Percentiles rank a stretch among this genome's conserved stretches.
phyloP scores from a whole-genome alignment of 2,888 invertebrate genomes.

The Sinopyrophorus schimmeli region DNA sequence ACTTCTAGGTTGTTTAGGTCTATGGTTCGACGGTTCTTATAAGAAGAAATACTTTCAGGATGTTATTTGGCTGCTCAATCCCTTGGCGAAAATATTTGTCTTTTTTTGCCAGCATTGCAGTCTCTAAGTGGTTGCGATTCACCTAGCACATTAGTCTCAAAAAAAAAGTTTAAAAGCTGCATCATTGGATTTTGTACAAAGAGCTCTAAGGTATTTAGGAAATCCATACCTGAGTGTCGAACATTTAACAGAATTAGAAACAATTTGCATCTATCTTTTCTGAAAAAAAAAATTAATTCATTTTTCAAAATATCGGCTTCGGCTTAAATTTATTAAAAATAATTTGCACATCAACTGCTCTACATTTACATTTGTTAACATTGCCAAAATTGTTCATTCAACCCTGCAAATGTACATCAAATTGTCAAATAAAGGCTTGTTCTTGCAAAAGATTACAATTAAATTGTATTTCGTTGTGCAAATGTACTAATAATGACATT shows the following conservation, averaged over 20 bases:
- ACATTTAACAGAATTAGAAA: too few species aligned
- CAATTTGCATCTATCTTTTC: too few species aligned
- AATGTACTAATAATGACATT: slow-evolving; percentile 24
- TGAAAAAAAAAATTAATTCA: slow-evolving; percentile 29
- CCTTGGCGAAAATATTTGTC: too few species aligned
- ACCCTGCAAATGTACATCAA: slow-evolving; percentile 28
- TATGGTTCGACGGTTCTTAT: slow-evolving; percentile 29
- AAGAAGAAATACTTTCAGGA: too few species aligned
- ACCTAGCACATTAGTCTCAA: too few species aligned
- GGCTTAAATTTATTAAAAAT: slow-evolving; percentile 33
- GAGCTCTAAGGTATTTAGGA: too few species aligned
- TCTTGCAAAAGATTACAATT: slow-evolving; percentile 25
- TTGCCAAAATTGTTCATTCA: slow-evolving; percentile 10
- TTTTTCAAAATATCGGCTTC: slow-evolving; percentile 36
- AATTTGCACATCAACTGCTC: slow-evolving; percentile 37
- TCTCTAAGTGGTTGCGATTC: too few species aligned
- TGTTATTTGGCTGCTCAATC: slow-evolving; percentile 38
- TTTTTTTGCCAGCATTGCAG: too few species aligned
- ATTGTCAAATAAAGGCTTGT: slow-evolving; percentile 34
- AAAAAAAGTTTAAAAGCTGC: slow-evolving; percentile 34
- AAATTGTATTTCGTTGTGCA: slow-evolving; percentile 22
- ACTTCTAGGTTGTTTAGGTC: slow-evolving; percentile 26
- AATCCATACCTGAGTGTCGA: too few species aligned
- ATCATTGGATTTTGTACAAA: too few species aligned
- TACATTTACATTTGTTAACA: slow-evolving; percentile 37